phyloP scores from a whole-genome alignment of 2,888 invertebrate genomes.

The Adelphocoris suturalis region DNA sequence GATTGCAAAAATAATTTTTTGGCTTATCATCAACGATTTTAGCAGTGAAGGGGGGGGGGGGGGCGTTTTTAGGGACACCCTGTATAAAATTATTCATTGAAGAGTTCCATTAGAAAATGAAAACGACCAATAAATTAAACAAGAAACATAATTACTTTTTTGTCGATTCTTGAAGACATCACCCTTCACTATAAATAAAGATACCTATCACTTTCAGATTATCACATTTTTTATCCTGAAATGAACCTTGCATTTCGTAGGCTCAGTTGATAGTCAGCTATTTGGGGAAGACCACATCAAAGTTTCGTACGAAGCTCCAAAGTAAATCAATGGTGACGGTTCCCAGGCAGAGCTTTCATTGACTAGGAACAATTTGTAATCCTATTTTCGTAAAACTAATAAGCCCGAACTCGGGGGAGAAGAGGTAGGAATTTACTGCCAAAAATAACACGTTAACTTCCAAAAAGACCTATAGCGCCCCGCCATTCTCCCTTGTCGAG shows the following conservation, averaged over 20 bases:
- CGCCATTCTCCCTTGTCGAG: neutral
- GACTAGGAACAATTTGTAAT: slow-evolving; percentile 52
- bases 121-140: too few species aligned
- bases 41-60: too few species aligned
- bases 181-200: too few species aligned
- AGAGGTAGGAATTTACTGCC: slow-evolving; percentile 9
- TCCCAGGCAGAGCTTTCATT: slow-evolving; percentile 40
- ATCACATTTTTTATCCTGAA: neutral
- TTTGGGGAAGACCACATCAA: slow-evolving; percentile 10
- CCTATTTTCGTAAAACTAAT: slow-evolving; percentile 55
- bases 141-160: too few species aligned
- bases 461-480: slow-evolving; percentile 21
- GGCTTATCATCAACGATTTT: too few species aligned
- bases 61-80: too few species aligned
- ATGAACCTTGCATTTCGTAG: neutral
- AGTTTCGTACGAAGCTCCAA: slow-evolving; percentile 30
- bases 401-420: slow-evolving; percentile 6
- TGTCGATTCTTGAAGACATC: too few species aligned
- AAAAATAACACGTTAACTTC: slow-evolving; percentile 58
- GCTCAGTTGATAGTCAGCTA: neutral
- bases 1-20: too few species aligned
- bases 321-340: slow-evolving; percentile 50
- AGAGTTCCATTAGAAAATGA: too few species aligned
- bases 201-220: too few species aligned
- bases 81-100: too few species aligned